Evolutionary conservation across 2,888 invertebrate genomes (phyloP), one percentile per base, ranked within the genome.

Genomic region (Mimumesa dahlbomi): DNA sequence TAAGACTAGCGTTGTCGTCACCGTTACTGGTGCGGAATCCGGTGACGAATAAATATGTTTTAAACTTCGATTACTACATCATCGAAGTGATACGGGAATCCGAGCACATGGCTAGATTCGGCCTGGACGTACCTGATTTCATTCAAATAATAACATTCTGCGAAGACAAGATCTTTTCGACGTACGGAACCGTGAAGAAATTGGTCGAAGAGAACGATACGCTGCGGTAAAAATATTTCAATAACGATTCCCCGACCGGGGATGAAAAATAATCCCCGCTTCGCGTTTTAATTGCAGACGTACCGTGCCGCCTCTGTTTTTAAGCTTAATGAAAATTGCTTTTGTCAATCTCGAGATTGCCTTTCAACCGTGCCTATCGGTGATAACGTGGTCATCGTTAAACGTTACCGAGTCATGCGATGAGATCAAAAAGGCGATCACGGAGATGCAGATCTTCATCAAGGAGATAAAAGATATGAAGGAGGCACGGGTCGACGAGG

Each of bases 311-410:
- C 90, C 92, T 63, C 87, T 95, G 16, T 95, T 95, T 83, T 88
- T 94, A 31, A 94, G 94, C 29, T 89, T 96, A 54, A 92, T 95
- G 86, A 92, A 93, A 52, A 91, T 93, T 2, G 92, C 93, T 65
- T 89, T 96, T 9, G 90, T 93, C 68, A 93, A 93, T 85, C 86
- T 95, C 75, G 95, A 95, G 71, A 91, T 92, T 52, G 92, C 93
- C 0, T 93, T 96, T 73, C 93, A 93, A 87, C 94, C 96, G 0
- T 96, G 94, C 0, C 89, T 96, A 9, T 94, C 94, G 0, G 93
- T 93, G 0, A 93, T 96, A 14, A 95, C 95, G 0, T 97, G 97
- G 97, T 93, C 95, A 0, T 96, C 96, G 0, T 91, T 95, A 77
- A 94, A 94, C 84, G 93, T 95, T 75, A 91, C 93, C 0, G 88